Percentiles rank a stretch among this genome's conserved stretches.
These are phyloP conservation scores for Unio pictorum DNA, from an alignment of 2,888 invertebrate species.

Conservation along the genomic window DNA sequence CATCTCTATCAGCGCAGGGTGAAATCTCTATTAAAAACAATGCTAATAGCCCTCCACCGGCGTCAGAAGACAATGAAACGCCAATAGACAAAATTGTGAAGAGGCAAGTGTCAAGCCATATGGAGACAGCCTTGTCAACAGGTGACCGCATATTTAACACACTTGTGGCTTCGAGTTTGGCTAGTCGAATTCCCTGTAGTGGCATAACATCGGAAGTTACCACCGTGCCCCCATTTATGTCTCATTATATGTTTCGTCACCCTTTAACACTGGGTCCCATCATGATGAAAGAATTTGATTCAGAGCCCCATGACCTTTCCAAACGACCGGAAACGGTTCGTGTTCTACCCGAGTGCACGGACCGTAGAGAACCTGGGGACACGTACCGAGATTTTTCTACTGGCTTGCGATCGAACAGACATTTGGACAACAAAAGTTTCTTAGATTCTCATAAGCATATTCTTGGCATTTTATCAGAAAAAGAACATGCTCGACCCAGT, in stretches of 20 bases:
- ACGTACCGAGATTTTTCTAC: too few species aligned
- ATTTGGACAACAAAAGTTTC: constrained; percentile 17
- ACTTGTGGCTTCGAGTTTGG: constrained; percentile 32
- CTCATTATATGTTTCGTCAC: constrained; percentile 10
- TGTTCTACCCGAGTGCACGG: too few species aligned
- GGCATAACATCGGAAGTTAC: constrained; percentile 2
- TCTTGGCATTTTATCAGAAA: constrained; percentile 25
- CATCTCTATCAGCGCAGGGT: not conserved
- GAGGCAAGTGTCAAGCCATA: not conserved
- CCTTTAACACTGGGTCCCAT: constrained; percentile 8
- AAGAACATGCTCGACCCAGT: constrained; percentile 5
- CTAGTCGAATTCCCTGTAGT: constrained; percentile 27
- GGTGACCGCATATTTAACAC: constrained; percentile 29
- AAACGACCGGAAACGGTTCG: constrained; percentile 14
- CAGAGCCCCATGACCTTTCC: constrained; percentile 32
- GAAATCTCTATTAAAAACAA: not conserved
- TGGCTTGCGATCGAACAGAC: too few species aligned
- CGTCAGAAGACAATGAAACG: constrained; percentile 1
- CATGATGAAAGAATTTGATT: constrained; percentile 16
- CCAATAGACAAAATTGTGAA: not conserved
- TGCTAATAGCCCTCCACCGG: not conserved
- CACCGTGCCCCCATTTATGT: constrained; percentile 1
- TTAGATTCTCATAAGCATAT: constrained; percentile 29
- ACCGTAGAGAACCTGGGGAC: too few species aligned
- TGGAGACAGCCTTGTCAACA: too few species aligned